Evolutionary conservation across 1,140 invertebrate species (phyloP).

Genomic region (Anastrepha ludens): DNA sequence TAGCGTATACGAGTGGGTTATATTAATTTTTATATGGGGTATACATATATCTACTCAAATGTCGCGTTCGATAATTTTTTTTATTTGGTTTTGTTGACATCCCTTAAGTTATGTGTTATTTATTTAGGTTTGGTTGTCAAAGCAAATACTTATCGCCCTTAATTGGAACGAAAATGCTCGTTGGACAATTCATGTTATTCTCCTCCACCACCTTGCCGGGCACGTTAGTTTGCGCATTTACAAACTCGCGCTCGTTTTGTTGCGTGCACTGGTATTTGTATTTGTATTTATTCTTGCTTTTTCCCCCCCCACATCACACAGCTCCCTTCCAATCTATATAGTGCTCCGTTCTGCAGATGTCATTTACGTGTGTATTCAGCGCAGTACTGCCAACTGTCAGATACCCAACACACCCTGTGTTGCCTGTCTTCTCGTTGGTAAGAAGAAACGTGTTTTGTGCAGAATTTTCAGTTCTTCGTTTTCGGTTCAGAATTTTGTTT

Average conservation of each 20-base stretch:
- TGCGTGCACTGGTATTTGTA: constrained; percentile 43
- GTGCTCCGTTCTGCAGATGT: constrained; percentile 33
- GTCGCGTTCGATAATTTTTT: no score
- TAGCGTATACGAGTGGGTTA: no score
- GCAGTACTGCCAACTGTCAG: constrained; percentile 28
- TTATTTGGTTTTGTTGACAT: no score
- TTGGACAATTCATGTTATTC: background rate
- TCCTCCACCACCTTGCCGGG: constrained; percentile 13
- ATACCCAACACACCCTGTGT: constrained; percentile 47
- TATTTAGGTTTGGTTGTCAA: no score
- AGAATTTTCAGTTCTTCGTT: constrained; percentile 51
- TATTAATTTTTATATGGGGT: no score
- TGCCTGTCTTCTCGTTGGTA: constrained; percentile 44
- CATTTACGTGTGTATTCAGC: constrained; percentile 44
- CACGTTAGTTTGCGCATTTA: constrained; percentile 16
- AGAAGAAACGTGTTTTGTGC: constrained; percentile 51
- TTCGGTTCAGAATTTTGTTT: constrained; percentile 52
- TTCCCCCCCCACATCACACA: background rate
- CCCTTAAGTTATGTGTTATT: no score
- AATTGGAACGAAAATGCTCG: background rate
- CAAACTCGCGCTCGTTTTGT: constrained; percentile 34
- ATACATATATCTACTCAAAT: no score
- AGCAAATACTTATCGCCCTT: no score
- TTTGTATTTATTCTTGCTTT: constrained; percentile 32
- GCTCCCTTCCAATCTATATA: background rate